Evolutionary conservation across 2,888 invertebrate species (phyloP).

Genomic region (Chloroclysta siterata): DNA sequence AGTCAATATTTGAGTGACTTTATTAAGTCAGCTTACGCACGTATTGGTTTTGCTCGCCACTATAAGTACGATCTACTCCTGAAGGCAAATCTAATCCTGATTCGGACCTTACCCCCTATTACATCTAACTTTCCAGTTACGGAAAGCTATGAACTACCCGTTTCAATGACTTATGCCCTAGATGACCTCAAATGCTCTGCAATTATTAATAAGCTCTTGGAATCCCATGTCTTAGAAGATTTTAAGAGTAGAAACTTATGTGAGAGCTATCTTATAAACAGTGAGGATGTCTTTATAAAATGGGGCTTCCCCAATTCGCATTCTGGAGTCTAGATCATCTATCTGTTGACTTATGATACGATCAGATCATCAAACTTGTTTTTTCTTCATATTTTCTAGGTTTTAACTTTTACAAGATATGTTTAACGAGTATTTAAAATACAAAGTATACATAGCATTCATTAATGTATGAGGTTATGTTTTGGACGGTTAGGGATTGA

Average conservation of each 20-base stretch:
- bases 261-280: conserved; percentile 20
- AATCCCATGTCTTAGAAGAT: conserved; percentile 4
- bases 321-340: not conserved
- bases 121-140: not conserved
- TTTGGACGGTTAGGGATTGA: no score
- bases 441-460: no score
- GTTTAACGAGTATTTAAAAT: no score
- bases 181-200: conserved; percentile 16
- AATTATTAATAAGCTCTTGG: conserved; percentile 21
- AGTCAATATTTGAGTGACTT: conserved; percentile 32
- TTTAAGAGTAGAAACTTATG: conserved; percentile 17
- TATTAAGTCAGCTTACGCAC: conserved; percentile 12
- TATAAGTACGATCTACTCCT: conserved; percentile 14
- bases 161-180: conserved; percentile 3
- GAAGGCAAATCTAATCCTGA: conserved; percentile 22
- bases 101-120: conserved; percentile 1
- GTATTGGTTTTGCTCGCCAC: conserved; percentile 12
- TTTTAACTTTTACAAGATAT: no score
- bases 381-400: not conserved
- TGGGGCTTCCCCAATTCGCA: not conserved
- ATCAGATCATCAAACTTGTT: no score
- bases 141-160: conserved; percentile 14
- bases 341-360: no score
- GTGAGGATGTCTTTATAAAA: conserved; percentile 12
- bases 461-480: not conserved